Conservation (phyloP, 2,113 vertebrate genomes). For the Tichodroma muraria region DNA sequence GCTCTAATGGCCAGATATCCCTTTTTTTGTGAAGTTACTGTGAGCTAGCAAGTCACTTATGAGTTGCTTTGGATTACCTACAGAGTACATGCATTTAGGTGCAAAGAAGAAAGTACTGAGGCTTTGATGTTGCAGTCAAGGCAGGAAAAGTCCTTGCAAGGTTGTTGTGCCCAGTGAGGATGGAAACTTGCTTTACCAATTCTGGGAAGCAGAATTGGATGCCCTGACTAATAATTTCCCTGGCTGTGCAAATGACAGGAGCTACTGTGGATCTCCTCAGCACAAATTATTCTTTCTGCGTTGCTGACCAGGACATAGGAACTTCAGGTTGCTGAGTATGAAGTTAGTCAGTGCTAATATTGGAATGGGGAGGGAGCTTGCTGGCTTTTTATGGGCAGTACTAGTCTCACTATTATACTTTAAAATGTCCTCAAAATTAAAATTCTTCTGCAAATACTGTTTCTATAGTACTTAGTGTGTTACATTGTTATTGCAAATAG, state of each 20-base stretch:
- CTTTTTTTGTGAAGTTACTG: background rate
- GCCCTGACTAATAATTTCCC: background rate
- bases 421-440: background rate
- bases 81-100: background rate
- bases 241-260: background rate
- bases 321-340: background rate
- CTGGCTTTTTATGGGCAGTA: background rate
- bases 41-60: background rate
- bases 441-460: background rate
- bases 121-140: background rate
- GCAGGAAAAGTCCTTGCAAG: background rate
- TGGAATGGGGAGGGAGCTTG: background rate
- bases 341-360: background rate
- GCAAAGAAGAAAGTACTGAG: background rate
- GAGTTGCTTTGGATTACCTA: background rate
- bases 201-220: background rate
- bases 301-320: background rate
- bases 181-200: background rate
- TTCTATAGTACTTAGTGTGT: background rate
- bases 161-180: background rate
- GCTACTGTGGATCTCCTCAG: background rate
- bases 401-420: background rate
- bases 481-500: background rate
- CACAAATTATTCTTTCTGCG: background rate
- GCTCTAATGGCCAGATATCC: background rate